A percentile compares a stretch with the other conserved stretches of the same genome.
These are phyloP conservation scores for Lycocerus yunnanus DNA, from an alignment of 2,888 invertebrate species.

Conservation along the genomic window DNA sequence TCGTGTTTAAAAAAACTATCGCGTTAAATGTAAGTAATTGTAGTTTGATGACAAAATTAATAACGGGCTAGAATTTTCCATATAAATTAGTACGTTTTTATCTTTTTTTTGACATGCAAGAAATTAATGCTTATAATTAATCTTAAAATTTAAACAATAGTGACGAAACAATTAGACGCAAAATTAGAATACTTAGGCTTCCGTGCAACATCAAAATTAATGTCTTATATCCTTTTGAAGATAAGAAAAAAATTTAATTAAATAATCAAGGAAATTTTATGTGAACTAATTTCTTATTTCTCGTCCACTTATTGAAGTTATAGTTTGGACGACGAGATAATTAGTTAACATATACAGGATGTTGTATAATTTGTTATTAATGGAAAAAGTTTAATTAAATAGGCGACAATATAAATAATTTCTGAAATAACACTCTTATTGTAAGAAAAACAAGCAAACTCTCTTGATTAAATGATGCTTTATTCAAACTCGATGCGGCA, in stretches of 20 bases:
- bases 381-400: neutral
- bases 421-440: conserved; percentile 21
- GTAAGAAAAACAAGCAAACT: conserved; percentile 27
- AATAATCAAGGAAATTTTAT: conserved; percentile 1
- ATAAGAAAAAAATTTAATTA: conserved; percentile 1
- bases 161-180: conserved; percentile 24
- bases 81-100: conserved; percentile 14
- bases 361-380: neutral
- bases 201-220: conserved; percentile 18
- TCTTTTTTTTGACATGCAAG: conserved; percentile 20
- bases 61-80: conserved; percentile 3
- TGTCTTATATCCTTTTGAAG: conserved; percentile 8
- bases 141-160: conserved; percentile 24
- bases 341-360: neutral
- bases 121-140: conserved; percentile 19
- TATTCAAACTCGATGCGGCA: conserved; percentile 51
- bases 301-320: neutral
- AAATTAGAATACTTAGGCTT: conserved; percentile 23
- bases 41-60: neutral
- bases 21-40: neutral
- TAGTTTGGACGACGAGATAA: neutral
- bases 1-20: neutral
- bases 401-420: conserved; percentile 12
- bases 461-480: conserved; percentile 48
- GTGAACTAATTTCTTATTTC: neutral